Conservation (phyloP, 2,888 invertebrate genomes). For the Drosophila differens region DNA sequence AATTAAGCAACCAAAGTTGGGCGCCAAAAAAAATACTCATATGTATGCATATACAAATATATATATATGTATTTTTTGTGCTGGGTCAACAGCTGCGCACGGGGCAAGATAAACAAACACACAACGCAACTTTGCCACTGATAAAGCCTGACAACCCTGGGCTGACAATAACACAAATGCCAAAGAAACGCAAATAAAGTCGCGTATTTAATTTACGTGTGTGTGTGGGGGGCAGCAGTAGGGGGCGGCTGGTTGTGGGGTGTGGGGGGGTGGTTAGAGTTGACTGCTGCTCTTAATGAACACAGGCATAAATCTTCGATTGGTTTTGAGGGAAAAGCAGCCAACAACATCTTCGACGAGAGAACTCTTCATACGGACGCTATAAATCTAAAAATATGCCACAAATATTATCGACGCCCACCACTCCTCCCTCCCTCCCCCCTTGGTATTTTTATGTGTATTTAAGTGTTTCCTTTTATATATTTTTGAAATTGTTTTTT, state of each 20-base stretch:
- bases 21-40: conserved; percentile 24
- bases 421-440: conserved; percentile 3
- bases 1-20: conserved; percentile 61
- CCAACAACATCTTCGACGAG: conserved; percentile 41
- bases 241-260: no score
- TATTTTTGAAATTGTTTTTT: not conserved
- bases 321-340: conserved; percentile 40
- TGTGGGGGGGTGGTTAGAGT: not conserved
- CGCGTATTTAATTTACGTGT: conserved; percentile 47
- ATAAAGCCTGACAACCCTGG: conserved; percentile 44
- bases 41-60: conserved; percentile 10
- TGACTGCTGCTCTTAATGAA: conserved; percentile 48
- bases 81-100: conserved; percentile 46
- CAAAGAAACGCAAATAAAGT: conserved; percentile 48
- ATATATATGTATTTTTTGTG: conserved; percentile 1
- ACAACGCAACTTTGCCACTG: conserved; percentile 52
- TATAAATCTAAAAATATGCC: conserved; percentile 57
- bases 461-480: conserved; percentile 67
- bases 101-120: conserved; percentile 54
- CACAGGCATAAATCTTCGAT: conserved; percentile 53
- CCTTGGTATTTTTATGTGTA: conserved; percentile 78
- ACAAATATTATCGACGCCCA: conserved; percentile 13
- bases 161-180: conserved; percentile 28
- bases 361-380: conserved; percentile 46
- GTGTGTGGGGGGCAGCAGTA: not conserved